These are phyloP conservation scores for Ferrisia virgata DNA, from an alignment of 2,888 invertebrate species.

Conservation along the genomic window DNA sequence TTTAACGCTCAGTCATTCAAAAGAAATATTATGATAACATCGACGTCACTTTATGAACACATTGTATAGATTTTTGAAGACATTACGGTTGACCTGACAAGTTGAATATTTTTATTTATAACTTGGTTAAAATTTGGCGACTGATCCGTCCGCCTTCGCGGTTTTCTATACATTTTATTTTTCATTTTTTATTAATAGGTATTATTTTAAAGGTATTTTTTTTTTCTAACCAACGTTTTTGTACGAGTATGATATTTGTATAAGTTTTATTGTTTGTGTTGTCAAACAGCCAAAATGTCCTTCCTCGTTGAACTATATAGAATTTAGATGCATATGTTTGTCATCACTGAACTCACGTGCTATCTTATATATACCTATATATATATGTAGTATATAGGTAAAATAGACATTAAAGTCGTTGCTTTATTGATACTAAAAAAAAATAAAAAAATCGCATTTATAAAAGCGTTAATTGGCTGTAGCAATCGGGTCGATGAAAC, in stretches of 20 bases:
- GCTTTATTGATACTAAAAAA: neutral
- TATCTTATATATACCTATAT: no score
- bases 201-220: neutral
- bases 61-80: neutral
- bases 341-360: neutral
- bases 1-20: no score
- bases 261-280: conserved; percentile 1
- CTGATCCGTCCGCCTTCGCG: neutral
- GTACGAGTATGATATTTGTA: neutral
- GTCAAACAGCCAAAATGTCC: neutral
- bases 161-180: neutral
- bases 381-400: neutral
- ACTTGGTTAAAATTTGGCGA: conserved; percentile 12
- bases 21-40: neutral
- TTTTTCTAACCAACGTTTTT: neutral
- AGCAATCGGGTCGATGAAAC: conserved; percentile 8
- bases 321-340: neutral
- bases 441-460: neutral
- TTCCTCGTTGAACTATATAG: neutral
- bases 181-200: neutral
- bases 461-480: neutral
- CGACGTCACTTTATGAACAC: neutral
- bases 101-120: conserved; percentile 23
- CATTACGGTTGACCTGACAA: neutral
- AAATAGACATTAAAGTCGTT: neutral